Base-by-base conservation (phyloP, 30 jellyfish, hydroid and myxozoan genomes). In the Aurelia coerulea region DNA sequence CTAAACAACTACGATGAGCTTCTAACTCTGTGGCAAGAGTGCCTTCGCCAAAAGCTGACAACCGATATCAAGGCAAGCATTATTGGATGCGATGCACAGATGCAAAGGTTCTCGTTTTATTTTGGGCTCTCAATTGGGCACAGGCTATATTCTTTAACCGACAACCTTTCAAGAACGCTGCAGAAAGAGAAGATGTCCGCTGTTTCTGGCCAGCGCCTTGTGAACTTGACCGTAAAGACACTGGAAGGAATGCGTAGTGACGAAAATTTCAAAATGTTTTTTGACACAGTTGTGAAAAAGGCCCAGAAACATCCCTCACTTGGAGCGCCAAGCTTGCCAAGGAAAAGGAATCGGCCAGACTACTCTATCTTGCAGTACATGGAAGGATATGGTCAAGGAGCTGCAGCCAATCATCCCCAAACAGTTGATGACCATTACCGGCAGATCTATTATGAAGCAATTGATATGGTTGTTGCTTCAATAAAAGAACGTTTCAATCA, bases 181-280 rank as follows among this genome's bases (percentile, higher is more conserved):
- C 90, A 80, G 1, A 78, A 78, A 80, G 93, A 72, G 67, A 84
- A 73, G 68, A 84, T 84, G 90, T 59, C 87, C 11, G 93, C 88
- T 73, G 83, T 84, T 17, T 9, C 52, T 51, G 93, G 93, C n/a
- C 82, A 84, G 51, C 83, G 82, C 67, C 90, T 72, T 29, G 90
- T 67, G 19, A 59, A 31, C 29, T 42, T 83, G 78, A 84, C 93
- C 4, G 70, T 56, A 34, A 16, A 72, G 60, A 84, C 93, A 15
- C 18, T 74, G 37, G 69, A 84, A 19, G 90, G 90, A 4, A 84
- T 84, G 93, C 52, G 90, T 35, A 74, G 15, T 74, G 79, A 74
- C 10, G 79, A 74, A 74, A 50, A 50, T 51, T 74, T 74, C 85
- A 51, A 74, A 17, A 11, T 74, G 9, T 74, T 54, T 29, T 74